Conservation (phyloP, 2,888 invertebrate genomes). For the Epsilonema sp. region DNA sequence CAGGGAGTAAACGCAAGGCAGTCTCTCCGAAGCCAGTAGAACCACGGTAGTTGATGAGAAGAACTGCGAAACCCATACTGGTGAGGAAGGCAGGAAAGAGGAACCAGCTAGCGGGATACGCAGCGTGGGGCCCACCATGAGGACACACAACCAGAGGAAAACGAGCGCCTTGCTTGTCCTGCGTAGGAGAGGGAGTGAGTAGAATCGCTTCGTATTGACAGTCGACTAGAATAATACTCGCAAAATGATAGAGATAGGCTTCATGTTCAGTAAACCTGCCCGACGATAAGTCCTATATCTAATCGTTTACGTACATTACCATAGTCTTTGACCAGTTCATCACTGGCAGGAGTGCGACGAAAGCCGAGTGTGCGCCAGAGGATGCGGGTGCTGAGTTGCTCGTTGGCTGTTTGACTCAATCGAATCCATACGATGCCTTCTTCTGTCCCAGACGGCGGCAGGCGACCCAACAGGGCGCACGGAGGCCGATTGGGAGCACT, state of each 20-base stretch:
- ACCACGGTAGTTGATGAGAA: constrained; percentile 35
- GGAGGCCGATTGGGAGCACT: constrained; percentile 20
- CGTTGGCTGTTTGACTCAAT: background rate
- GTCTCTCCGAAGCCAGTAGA: constrained; percentile 50
- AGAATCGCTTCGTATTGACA: constrained; percentile 21
- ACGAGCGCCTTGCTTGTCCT: constrained; percentile 5
- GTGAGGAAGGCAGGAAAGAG: constrained; percentile 6
- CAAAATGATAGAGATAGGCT: too few relatives aligned
- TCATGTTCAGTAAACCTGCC: too few relatives aligned
- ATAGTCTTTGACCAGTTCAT: too few relatives aligned
- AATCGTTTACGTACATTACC: background rate
- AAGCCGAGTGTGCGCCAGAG: constrained; percentile 1
- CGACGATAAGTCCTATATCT: background rate
- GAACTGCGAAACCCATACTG: constrained; percentile 23
- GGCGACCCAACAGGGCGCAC: constrained; percentile 12
- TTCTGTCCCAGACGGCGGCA: constrained; percentile 10
- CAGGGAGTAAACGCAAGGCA: constrained; percentile 47
- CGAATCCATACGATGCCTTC: background rate
- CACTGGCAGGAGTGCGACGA: background rate
- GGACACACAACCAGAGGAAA: constrained; percentile 20
- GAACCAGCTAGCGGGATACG: constrained; percentile 13
- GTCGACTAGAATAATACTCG: background rate
- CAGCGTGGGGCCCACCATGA: constrained; percentile 28
- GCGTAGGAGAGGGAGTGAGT: constrained; percentile 12
- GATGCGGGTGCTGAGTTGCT: background rate